Base-by-base conservation (phyloP, 2,888 invertebrate genomes). In the Entomobrya multifasciata region DNA sequence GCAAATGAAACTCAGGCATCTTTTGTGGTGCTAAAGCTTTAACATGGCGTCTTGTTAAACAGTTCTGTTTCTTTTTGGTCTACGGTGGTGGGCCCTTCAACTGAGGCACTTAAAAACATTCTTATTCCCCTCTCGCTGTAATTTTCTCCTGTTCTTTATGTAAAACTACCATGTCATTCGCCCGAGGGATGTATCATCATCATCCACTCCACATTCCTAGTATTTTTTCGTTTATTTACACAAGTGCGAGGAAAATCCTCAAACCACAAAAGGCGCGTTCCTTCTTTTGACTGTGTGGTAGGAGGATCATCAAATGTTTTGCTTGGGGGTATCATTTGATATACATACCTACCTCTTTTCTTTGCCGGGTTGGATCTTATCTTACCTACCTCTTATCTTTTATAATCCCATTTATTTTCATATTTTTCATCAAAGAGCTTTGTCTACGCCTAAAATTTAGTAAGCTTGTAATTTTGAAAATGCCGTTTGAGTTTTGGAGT, bases 171-270 rank as follows among this genome's bases (percentile, higher is more conserved):
- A 36, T 17, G 11, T 30, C 62, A 1, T 65, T 17, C 11, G 36
- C 62, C 62, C 36, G 62, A 36, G 36, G 17, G 62, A 17, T 70
- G 25, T 27, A 47, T 47, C 15, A 70, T 70, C 11, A 41, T 20
- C 47, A n/a, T 47, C 22, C n/a, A n/a, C n/a, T n/a, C n/a, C n/a
- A n/a, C n/a, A 70, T 27, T 70, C 0, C 13, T 6, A 70, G 47
- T 25, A 47, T 27, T 70, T 49, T n/a, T 47, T 13, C 25, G 25
- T 70, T 65, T 65, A 13, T 57, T 36, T 65, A 65, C 62, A 60
- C n/a, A 52, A n/a, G n/a, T n/a, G n/a, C n/a, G n/a, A n/a, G 17
- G 52, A 15, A 52, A 52, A 17, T 52, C 52, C 60, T 2, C 36
- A 65, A 30, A 36, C 17, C 4, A 36, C 10, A 1, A 36, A n/a